Conservation (phyloP, 2,888 invertebrate species). For the Muschampia plurimacula region DNA sequence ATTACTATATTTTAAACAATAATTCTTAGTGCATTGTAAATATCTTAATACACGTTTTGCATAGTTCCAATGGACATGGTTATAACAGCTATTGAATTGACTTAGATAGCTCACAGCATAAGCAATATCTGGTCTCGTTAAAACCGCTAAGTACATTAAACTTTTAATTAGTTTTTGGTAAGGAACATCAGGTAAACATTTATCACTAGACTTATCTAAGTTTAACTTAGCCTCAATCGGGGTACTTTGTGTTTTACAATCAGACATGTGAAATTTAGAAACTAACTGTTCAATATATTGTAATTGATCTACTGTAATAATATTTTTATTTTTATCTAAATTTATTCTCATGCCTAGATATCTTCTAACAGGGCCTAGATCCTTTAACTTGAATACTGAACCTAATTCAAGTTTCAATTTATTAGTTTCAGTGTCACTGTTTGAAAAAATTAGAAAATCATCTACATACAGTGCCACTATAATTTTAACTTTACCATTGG, state of each 20-base stretch:
- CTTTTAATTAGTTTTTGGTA: constrained; percentile 47
- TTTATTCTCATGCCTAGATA: constrained; percentile 39
- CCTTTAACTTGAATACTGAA: constrained; percentile 44
- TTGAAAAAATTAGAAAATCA: constrained; percentile 32
- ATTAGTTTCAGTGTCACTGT: neutral
- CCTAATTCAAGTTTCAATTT: constrained; percentile 37
- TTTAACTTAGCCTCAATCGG: constrained; percentile 45
- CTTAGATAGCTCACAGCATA: constrained; percentile 30
- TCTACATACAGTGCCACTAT: constrained; percentile 17
- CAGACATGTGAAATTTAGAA: constrained; percentile 41
- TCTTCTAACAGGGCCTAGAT: constrained; percentile 31
- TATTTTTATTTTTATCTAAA: constrained; percentile 12
- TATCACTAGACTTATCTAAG: constrained; percentile 24
- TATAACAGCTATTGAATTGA: constrained; percentile 34
- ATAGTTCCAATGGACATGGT: constrained; percentile 33
- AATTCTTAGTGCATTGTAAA: constrained; percentile 13
- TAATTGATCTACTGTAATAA: constrained; percentile 38
- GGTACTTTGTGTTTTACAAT: constrained; percentile 35
- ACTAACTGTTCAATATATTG: constrained; percentile 38
- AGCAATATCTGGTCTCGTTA: constrained; percentile 32
- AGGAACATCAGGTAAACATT: constrained; percentile 4
- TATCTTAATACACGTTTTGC: constrained; percentile 24
- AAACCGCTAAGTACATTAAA: constrained; percentile 31
- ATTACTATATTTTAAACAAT: constrained; percentile 15
- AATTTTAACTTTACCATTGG: constrained; percentile 23